phyloP scores from a whole-genome alignment of 2,113 vertebrate genomes.

The Odontesthes bonariensis region DNA sequence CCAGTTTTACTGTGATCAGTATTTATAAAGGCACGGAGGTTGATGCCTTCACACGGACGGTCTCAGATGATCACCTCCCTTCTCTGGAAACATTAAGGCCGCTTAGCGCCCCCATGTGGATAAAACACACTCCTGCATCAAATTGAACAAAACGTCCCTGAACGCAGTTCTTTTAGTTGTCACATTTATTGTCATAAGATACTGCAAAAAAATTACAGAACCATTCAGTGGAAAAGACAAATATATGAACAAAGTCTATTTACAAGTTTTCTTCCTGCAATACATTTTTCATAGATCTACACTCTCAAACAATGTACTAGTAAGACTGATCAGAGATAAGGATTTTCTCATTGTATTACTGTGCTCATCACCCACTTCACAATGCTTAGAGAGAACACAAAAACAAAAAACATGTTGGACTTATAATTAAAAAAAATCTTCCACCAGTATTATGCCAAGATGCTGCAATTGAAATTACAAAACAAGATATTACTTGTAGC shows the following conservation, averaged over 20 bases:
- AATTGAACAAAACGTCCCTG: rapidly evolving
- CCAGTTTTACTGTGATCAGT: too few relatives aligned
- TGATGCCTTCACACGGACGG: too few relatives aligned
- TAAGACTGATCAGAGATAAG: background rate
- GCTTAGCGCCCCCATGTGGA: constrained; percentile 61
- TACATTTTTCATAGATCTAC: constrained; percentile 4
- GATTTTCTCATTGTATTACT: background rate
- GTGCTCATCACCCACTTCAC: background rate
- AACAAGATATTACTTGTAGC: constrained; percentile 37
- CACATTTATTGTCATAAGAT: constrained; percentile 69
- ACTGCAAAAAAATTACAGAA: constrained; percentile 57
- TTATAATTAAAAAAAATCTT: background rate
- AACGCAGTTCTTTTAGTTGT: background rate
- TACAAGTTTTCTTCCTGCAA: constrained; percentile 40
- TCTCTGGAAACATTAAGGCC: background rate
- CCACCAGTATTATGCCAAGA: background rate
- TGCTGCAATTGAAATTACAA: constrained; percentile 38
- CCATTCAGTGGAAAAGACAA: constrained; percentile 31
- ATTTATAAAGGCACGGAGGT: too few relatives aligned
- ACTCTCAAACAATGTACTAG: constrained; percentile 39
- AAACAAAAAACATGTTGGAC: background rate
- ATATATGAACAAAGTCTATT: constrained; percentile 32
- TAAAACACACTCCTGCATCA: background rate
- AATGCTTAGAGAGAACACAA: constrained; percentile 10
- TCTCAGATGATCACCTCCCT: background rate